phyloP scores from a whole-genome alignment of 2,113 vertebrate genomes.

The Ahaetulla prasina region DNA sequence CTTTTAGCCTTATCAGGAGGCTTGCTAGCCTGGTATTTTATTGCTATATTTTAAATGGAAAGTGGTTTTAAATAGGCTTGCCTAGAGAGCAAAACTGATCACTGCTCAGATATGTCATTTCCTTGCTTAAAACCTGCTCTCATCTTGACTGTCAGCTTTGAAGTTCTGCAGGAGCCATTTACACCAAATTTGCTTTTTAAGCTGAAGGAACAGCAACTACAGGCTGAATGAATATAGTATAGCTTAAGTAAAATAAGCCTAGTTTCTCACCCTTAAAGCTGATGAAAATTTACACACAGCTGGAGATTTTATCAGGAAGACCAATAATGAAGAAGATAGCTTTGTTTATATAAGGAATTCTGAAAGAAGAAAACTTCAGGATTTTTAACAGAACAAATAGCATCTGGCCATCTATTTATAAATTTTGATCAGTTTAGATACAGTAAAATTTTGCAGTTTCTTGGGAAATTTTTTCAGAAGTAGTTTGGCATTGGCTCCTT shows the following conservation, averaged over 20 bases:
- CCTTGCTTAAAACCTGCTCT: slow-evolving; percentile 55
- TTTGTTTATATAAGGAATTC: slow-evolving; percentile 48
- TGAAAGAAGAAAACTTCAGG: slow-evolving; percentile 7
- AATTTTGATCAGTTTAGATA: not conserved
- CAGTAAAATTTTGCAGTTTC: not conserved
- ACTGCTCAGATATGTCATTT: slow-evolving; percentile 68
- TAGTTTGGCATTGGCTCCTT: not conserved
- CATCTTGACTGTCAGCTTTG: slow-evolving; percentile 53
- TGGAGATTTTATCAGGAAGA: slow-evolving; percentile 61
- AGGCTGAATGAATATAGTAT: slow-evolving; percentile 51
- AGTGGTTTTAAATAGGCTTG: slow-evolving; percentile 78
- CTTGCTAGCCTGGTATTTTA: slow-evolving; percentile 75
- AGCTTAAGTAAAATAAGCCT: slow-evolving; percentile 60
- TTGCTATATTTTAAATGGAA: slow-evolving; percentile 80
- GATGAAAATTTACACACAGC: slow-evolving; percentile 58
- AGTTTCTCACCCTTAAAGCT: slow-evolving; percentile 53
- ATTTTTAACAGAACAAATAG: not conserved
- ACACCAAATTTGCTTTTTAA: slow-evolving; percentile 17
- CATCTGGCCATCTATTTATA: not conserved
- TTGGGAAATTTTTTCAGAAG: not conserved
- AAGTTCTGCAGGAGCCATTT: slow-evolving; percentile 54
- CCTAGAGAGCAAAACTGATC: slow-evolving; percentile 65
- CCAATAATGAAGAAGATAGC: slow-evolving; percentile 64
- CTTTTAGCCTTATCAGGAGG: slow-evolving; percentile 77
- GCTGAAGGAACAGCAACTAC: slow-evolving; percentile 54